Percentiles rank a stretch among this genome's conserved stretches.
These are phyloP conservation scores for Triplophysa rosa DNA, from an alignment of 2,113 vertebrate species.

Conservation along the genomic window DNA sequence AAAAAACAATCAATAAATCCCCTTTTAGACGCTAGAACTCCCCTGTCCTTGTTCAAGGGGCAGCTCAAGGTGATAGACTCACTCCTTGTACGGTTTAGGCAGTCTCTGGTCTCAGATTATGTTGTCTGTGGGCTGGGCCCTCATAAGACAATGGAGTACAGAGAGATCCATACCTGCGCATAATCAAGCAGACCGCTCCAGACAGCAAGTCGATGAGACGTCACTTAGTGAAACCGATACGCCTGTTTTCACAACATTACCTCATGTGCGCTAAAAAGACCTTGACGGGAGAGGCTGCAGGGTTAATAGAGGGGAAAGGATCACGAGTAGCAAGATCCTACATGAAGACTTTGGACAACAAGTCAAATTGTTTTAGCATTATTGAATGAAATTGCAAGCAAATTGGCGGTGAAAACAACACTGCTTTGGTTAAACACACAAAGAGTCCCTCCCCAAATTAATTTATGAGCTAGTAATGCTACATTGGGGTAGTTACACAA, in stretches of 20 bases:
- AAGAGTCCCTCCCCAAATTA: too few species aligned
- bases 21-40: constrained; percentile 8
- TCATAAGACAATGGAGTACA: constrained; percentile 35
- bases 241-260: constrained; percentile 54
- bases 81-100: not conserved
- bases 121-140: constrained; percentile 21
- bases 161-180: constrained; percentile 48
- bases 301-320: constrained; percentile 18
- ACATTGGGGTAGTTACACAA: too few species aligned
- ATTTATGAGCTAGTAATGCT: too few species aligned
- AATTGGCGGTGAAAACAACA: too few species aligned
- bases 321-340: not conserved
- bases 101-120: constrained; percentile 19
- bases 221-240: constrained; percentile 57
- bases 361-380: not conserved
- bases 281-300: constrained; percentile 8
- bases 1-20: not conserved
- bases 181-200: constrained; percentile 52
- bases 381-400: too few species aligned
- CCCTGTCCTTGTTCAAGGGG: constrained; percentile 13
- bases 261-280: constrained; percentile 25
- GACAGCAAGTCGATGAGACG: constrained; percentile 55
- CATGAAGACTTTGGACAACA: not conserved
- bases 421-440: too few species aligned
- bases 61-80: not conserved